phyloP scores from a whole-genome alignment of 2,888 invertebrate species.

The Malacosoma neustria region DNA sequence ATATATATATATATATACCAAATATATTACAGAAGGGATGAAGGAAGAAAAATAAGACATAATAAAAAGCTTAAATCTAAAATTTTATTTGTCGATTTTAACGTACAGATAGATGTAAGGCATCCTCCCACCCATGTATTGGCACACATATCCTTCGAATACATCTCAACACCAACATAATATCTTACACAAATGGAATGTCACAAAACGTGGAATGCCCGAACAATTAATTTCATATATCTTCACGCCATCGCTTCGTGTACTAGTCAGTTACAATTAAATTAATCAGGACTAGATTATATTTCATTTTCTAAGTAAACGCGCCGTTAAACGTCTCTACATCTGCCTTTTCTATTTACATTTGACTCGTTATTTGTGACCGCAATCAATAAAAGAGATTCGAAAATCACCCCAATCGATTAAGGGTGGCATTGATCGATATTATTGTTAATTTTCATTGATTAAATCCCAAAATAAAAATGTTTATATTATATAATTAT shows the following conservation, averaged over 20 bases:
- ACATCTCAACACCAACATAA: conserved; percentile 28
- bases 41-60: conserved; percentile 36
- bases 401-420: conserved; percentile 4
- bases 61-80: conserved; percentile 68
- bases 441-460: no score
- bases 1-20: no score
- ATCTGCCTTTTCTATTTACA: conserved; percentile 37
- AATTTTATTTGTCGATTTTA: conserved; percentile 71
- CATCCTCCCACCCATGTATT: conserved; percentile 61
- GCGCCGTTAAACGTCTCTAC: conserved; percentile 49
- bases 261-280: conserved; percentile 48
- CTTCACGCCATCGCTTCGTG: conserved; percentile 36
- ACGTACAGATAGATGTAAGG: conserved; percentile 71
- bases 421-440: no score
- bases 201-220: conserved; percentile 54
- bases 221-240: conserved; percentile 23
- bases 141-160: conserved; percentile 65
- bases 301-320: conserved; percentile 48
- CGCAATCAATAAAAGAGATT: conserved; percentile 8
- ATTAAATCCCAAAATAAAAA: no score
- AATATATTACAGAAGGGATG: no score
- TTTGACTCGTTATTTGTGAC: conserved; percentile 54
- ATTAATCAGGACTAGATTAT: conserved; percentile 55
- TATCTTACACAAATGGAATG: conserved; percentile 58
- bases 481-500: no score